Conservation (phyloP, 2,888 invertebrate species). For the Lymantria monacha region DNA sequence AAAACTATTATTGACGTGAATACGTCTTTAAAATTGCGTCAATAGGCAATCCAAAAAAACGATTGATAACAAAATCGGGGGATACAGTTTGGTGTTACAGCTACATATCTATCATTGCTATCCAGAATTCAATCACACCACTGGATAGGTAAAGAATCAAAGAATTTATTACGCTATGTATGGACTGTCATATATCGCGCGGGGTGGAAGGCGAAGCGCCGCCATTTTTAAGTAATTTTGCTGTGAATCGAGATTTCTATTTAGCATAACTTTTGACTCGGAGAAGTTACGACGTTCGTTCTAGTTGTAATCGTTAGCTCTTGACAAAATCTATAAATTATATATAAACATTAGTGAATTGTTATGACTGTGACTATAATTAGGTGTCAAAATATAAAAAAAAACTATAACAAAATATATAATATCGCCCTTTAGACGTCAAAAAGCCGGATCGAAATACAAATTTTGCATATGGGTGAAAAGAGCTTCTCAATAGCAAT, state of each 20-base stretch:
- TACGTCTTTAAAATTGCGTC: background rate
- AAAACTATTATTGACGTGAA: background rate
- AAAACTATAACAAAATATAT: no score
- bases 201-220: conserved; percentile 3
- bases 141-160: conserved; percentile 6
- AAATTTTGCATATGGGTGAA: no score
- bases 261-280: background rate
- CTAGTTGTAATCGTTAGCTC: conserved; percentile 1
- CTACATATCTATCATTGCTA: conserved; percentile 1
- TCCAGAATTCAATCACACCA: background rate
- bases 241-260: background rate
- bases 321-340: conserved; percentile 5
- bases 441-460: no score
- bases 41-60: background rate
- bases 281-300: conserved; percentile 5
- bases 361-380: no score
- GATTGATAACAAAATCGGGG: background rate
- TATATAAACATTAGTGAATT: conserved; percentile 6
- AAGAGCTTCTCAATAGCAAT: no score
- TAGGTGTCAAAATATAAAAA: no score
- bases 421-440: no score
- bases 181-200: conserved; percentile 3
- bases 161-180: conserved; percentile 3
- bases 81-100: background rate
- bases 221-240: conserved; percentile 3